A percentile compares a stretch with the other conserved stretches of the same genome.
These are phyloP conservation scores for Palythoa caribaeorum DNA, from an alignment of 92 coral and sea anemone species.

Conservation along the genomic window DNA sequence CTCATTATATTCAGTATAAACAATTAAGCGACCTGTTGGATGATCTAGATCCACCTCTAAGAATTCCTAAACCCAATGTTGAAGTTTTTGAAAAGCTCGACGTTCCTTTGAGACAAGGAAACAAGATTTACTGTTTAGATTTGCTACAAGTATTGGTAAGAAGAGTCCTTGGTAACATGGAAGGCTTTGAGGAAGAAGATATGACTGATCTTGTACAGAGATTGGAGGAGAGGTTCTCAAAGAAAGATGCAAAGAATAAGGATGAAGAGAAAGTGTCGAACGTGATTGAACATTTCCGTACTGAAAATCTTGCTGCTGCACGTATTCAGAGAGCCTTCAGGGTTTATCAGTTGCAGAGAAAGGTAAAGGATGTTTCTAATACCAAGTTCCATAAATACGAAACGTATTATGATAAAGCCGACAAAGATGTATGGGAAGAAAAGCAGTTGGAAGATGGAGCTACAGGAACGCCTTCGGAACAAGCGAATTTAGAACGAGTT, in stretches of 20 bases:
- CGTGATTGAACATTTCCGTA: constrained; percentile 65
- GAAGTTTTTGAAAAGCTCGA: constrained; percentile 76
- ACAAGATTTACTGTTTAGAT: constrained; percentile 86
- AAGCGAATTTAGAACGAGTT: constrained; percentile 71
- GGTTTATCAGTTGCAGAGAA: constrained; percentile 70
- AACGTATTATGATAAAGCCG: constrained; percentile 66
- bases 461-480: constrained; percentile 46
- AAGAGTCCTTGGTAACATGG: constrained; percentile 88
- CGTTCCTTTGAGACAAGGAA: constrained; percentile 86
- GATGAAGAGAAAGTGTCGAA: constrained; percentile 66
- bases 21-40: constrained; percentile 93
- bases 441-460: constrained; percentile 72
- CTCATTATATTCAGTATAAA: constrained; percentile 81
- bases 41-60: constrained; percentile 92
- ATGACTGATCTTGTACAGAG: constrained; percentile 78
- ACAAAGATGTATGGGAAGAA: constrained; percentile 84
- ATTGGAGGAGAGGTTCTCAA: constrained; percentile 78
- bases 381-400: constrained; percentile 84
- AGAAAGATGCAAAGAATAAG: constrained; percentile 63
- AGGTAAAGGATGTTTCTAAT: constrained; percentile 64
- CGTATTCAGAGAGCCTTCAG: constrained; percentile 89
- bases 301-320: constrained; percentile 75
- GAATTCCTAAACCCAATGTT: constrained; percentile 92
- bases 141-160: constrained; percentile 89
- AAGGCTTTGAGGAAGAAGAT: constrained; percentile 88